Percentiles rank a stretch among this genome's conserved stretches.
phyloP scores from a whole-genome alignment of 2,797 vertebrate genomes.

The Urophycis tenuis region DNA sequence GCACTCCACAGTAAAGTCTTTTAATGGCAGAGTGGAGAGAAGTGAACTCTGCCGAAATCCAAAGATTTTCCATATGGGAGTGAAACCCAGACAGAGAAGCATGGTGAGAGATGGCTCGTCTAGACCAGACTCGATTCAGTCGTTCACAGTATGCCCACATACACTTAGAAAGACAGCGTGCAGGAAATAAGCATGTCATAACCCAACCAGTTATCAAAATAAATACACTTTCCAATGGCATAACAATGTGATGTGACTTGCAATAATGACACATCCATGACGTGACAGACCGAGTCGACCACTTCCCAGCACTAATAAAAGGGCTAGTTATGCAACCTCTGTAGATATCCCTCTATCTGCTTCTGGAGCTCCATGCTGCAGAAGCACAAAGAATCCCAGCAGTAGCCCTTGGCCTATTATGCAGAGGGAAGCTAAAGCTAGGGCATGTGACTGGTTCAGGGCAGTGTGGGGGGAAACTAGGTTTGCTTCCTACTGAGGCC shows the following conservation, averaged over 20 bases:
- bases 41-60: not conserved
- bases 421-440: conserved; percentile 42
- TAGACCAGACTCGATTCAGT: not conserved
- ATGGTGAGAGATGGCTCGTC: not conserved
- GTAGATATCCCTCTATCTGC: conserved; percentile 10
- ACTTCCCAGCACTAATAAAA: not conserved
- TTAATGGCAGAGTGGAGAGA: not conserved
- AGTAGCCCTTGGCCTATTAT: conserved; percentile 8
- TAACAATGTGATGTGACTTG: conserved; percentile 19
- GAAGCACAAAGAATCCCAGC: conserved; percentile 11
- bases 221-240: conserved; percentile 12
- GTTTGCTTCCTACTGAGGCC: conserved; percentile 2
- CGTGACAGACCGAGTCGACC: conserved; percentile 14
- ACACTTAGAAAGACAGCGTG: not conserved
- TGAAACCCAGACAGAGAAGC: not conserved
- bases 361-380: not conserved
- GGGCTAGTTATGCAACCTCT: not conserved
- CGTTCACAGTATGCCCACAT: not conserved
- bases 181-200: not conserved
- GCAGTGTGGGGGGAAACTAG: conserved; percentile 30
- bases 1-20: not conserved
- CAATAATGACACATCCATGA: conserved; percentile 9
- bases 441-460: conserved; percentile 53
- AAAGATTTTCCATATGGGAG: not conserved
- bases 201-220: not conserved